Percentiles rank a stretch among this genome's conserved stretches.
These are phyloP conservation scores for Ibidorhyncha struthersii DNA, from an alignment of 2,113 vertebrate genomes.

Conservation along the genomic window DNA sequence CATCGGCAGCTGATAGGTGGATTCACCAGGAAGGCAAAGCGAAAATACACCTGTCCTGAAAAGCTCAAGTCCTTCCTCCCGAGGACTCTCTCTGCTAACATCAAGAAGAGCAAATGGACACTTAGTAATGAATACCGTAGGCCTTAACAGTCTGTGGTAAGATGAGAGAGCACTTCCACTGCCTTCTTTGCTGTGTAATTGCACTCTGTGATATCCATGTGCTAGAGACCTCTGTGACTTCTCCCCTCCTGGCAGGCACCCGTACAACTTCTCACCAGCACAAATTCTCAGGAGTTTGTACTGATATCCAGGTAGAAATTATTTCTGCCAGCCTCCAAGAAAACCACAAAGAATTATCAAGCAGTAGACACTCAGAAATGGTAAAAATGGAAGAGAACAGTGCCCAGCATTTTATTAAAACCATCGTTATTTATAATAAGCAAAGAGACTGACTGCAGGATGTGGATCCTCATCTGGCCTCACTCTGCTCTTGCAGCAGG, in stretches of 20 bases:
- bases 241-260: background rate
- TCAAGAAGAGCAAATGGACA: background rate
- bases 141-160: background rate
- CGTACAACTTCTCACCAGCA: background rate
- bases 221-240: background rate
- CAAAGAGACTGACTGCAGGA: background rate
- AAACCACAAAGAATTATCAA: background rate
- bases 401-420: background rate
- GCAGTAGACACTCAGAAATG: background rate
- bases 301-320: background rate
- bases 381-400: background rate
- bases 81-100: background rate
- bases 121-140: background rate
- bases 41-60: background rate
- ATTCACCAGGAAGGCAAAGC: background rate
- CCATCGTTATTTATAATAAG: background rate
- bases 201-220: background rate
- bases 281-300: background rate
- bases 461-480: background rate
- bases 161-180: background rate
- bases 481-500: background rate
- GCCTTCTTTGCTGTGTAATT: background rate
- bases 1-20: background rate
- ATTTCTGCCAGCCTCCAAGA: background rate
- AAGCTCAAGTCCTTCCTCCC: background rate